Evolutionary conservation across 2,113 vertebrate species (phyloP), one percentile per base, ranked within the genome.

Genomic region (Romanogobio albipinnatus): DNA sequence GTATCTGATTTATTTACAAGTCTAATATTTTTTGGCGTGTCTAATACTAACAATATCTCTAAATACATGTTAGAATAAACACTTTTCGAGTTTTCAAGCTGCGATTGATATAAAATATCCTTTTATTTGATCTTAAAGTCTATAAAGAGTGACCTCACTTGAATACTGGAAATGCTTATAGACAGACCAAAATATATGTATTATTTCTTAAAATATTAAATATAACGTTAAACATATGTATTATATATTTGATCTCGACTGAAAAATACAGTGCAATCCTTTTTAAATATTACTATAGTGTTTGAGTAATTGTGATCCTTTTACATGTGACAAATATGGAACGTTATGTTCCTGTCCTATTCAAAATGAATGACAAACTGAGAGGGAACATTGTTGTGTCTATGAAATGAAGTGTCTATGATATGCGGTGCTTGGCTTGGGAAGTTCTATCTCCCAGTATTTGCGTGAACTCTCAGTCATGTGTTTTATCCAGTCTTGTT

Each of bases 401-500:
- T 73, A 10, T 17, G 33, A 29, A 29, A 29, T 29, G 29, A 29
- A 29, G 29, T 29, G 29, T 29, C 29, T 29, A 29, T 29, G 29
- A 29, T 45, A 3, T 33, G 33, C 2, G 39, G 36, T 13, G 39
- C 22, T 43, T 45, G 22, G 36, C 68, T 73, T 73, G 71, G 71
- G 24, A 74, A 26, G n/a, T 24, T 74, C 51, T 24, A 24, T 29
- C 43, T 76, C 76, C 14, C 53, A 29, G 70, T 47, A n/a, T 74
- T 58, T 66, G 17, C 29, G 71, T n/a, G 53, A 26, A 13, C 43
- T 59, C 19, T 68, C 61, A 59, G 75, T 84, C 84, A 76, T 15
- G 64, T 49, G 26, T 82, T 85, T 88, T 78, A 83, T 76, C 49
- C 61, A 56, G 83, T 78, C 61, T 71, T 76, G 62, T 85, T 76